phyloP scores from a whole-genome alignment of 2,113 vertebrate genomes.

The Microcebus jonahi region DNA sequence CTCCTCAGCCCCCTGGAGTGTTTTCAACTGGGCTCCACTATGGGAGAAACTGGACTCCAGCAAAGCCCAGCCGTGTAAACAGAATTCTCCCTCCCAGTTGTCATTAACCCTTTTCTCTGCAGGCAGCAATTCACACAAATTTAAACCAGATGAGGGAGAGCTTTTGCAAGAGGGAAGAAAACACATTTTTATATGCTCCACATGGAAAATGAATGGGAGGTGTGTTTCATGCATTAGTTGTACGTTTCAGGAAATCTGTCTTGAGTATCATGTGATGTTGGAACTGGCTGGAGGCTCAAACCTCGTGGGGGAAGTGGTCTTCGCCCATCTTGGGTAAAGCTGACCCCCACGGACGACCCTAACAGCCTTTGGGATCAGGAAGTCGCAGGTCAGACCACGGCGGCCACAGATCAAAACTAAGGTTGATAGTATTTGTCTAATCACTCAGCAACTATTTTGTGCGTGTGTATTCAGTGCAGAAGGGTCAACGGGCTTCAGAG shows the following conservation, averaged over 20 bases:
- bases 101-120: slow-evolving; percentile 72
- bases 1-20: neutral
- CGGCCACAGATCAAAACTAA: neutral
- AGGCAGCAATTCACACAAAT: slow-evolving; percentile 65
- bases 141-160: slow-evolving; percentile 74
- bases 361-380: neutral
- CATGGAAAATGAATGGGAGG: neutral
- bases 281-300: neutral
- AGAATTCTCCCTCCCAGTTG: neutral
- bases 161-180: neutral
- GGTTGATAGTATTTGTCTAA: neutral
- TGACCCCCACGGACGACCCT: neutral
- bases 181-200: neutral
- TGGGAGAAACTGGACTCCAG: slow-evolving; percentile 35
- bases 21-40: slow-evolving; percentile 54
- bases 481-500: slow-evolving; percentile 12
- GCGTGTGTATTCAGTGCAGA: neutral
- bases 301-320: neutral
- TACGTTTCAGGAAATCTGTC: neutral
- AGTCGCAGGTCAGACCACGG: neutral
- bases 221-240: neutral
- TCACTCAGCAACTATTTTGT: neutral
- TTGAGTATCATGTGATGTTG: neutral
- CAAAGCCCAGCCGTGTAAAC: slow-evolving; percentile 54
- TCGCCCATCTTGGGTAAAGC: neutral